Evolutionary conservation across 1,140 invertebrate species (phyloP), one percentile per base, ranked within the genome.

Genomic region (Centruroides sculpturatus): DNA sequence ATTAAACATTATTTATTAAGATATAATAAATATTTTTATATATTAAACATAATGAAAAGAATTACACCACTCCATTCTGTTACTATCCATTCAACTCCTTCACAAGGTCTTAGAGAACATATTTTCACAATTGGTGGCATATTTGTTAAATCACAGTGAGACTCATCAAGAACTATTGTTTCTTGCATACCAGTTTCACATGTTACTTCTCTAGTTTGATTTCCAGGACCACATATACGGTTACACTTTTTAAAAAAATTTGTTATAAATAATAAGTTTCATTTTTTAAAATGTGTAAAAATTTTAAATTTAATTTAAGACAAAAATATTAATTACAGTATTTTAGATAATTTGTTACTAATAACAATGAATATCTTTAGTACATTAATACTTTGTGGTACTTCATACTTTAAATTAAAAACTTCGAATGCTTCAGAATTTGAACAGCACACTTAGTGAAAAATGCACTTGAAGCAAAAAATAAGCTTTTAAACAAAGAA

Each of bases 1-100:
- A 8, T 3, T 53, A 53, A 36, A 53, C 8, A 23, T 53, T 8
- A 34, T 53, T 53, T 36, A 53, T 36, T 53, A 34, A 7, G 8
- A 23, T 6, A 23, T 6, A 53, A 36, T 53, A 53, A 6, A 53
- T 36, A 8, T 53, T 53, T 36, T 34, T 53, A 34, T 53, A 6
- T 6, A 53, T 53, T 53, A 6, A 2, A 6, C 5, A 8, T 53
- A 53, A 53, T 6, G 51, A 36, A 53, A 34, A 6, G 51, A 53
- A 83, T 85, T 78, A 93, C 91, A 60, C 89, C 88, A 49, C 82
- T 83, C 92, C 92, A 97, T 35, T 86, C 82, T 6, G 87, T 85
- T 0, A 82, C 78, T 46, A 93, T 79, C 89, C 92, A 96, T 71
- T 95, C 92, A 12, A 93, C 82, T 10, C 92, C 92, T 57, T 89